Evolutionary conservation across 2,797 vertebrate genomes (phyloP).

Genomic region (Melanotaenia trifasciata): DNA sequence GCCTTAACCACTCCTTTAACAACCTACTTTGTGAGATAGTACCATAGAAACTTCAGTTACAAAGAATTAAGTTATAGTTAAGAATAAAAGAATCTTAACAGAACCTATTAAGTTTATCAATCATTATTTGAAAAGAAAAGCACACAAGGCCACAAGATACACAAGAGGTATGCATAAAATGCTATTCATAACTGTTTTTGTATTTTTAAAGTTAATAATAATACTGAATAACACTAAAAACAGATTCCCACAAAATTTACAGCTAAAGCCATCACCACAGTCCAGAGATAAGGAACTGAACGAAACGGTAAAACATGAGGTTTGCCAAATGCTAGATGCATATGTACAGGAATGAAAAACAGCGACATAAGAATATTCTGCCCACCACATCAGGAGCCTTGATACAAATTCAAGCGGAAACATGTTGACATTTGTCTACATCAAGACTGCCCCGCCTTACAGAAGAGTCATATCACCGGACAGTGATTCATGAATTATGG

Average conservation of each 20-base stretch:
- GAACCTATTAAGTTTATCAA: too few species aligned
- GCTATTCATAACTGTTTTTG: too few species aligned
- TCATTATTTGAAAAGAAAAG: too few species aligned
- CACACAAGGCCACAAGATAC: too few species aligned
- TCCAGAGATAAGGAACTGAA: constrained; percentile 10
- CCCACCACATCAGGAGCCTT: constrained; percentile 51
- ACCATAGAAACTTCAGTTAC: too few species aligned
- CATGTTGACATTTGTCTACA: constrained; percentile 52
- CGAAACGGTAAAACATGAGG: constrained; percentile 13
- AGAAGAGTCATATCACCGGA: constrained; percentile 53
- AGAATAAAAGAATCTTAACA: too few species aligned
- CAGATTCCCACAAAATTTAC: constrained; percentile 7
- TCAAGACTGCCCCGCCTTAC: constrained; percentile 35
- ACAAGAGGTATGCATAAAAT: too few species aligned
- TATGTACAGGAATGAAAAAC: constrained; percentile 25
- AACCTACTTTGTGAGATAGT: too few species aligned
- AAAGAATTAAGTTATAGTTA: too few species aligned
- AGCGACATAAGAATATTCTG: constrained; percentile 34
- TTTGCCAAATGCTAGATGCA: constrained; percentile 8
- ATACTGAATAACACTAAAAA: neutral
- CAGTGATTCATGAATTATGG: constrained; percentile 66
- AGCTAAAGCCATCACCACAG: constrained; percentile 9
- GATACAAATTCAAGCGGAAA: constrained; percentile 53
- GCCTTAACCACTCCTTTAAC: too few species aligned
- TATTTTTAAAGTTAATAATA: neutral